Evolutionary conservation across 2,797 vertebrate genomes (phyloP).

Genomic region (Arrhamphus sclerolepis): DNA sequence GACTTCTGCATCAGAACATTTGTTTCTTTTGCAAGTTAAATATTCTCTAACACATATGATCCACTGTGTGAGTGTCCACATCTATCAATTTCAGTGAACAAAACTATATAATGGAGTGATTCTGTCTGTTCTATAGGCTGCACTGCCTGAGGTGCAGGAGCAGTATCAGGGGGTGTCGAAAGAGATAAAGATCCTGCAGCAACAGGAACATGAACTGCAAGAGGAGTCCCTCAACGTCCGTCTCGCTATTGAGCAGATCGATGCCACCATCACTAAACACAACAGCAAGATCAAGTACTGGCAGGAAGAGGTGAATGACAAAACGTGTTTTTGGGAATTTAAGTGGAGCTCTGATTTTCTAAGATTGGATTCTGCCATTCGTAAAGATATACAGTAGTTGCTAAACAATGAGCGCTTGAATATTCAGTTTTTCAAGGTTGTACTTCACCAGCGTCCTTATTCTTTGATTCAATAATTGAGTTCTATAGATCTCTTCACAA

Average conservation of each 20-base stretch:
- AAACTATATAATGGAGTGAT: neutral
- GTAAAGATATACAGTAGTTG: too few species aligned
- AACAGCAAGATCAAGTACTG: slow-evolving; percentile 92
- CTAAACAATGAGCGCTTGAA: too few species aligned
- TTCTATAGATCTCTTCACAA: too few species aligned
- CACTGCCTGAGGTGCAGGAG: slow-evolving; percentile 86
- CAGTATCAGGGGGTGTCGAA: slow-evolving; percentile 82
- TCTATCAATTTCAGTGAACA: neutral
- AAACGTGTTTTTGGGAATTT: too few species aligned
- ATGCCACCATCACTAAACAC: slow-evolving; percentile 85
- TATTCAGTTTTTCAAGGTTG: too few species aligned
- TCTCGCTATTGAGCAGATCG: slow-evolving; percentile 90
- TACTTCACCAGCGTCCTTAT: too few species aligned
- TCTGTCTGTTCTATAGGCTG: slow-evolving; percentile 72
- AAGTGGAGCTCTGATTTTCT: too few species aligned
- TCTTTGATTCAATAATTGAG: too few species aligned
- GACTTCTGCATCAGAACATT: too few species aligned
- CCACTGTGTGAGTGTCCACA: too few species aligned
- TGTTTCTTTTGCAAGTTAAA: neutral
- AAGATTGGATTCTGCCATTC: too few species aligned
- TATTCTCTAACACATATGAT: neutral
- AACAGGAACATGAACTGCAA: slow-evolving; percentile 88
- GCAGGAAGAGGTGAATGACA: slow-evolving; percentile 89
- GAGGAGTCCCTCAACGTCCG: slow-evolving; percentile 91
- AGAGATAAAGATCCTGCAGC: slow-evolving; percentile 86